phyloP scores from a whole-genome alignment of 2,113 vertebrate species.

The Otis tarda region DNA sequence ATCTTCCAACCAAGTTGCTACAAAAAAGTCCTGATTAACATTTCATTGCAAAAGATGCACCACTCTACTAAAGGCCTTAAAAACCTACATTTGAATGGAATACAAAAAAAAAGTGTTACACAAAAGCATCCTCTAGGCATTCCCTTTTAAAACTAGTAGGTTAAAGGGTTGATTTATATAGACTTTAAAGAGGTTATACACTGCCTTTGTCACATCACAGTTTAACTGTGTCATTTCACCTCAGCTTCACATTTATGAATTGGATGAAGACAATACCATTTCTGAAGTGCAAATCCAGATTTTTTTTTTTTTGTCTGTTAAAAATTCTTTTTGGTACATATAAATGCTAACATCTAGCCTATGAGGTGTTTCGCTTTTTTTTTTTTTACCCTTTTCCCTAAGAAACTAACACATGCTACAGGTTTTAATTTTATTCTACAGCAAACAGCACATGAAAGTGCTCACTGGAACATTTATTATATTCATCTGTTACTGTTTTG shows the following conservation, averaged over 20 bases:
- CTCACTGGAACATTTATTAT: neutral
- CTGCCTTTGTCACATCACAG: slow-evolving; percentile 19
- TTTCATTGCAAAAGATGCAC: slow-evolving; percentile 57
- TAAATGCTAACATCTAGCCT: slow-evolving; percentile 14
- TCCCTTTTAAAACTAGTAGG: slow-evolving; percentile 43
- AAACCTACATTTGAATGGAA: slow-evolving; percentile 72
- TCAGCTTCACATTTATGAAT: slow-evolving; percentile 19
- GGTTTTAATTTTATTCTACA: slow-evolving; percentile 24
- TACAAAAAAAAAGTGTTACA: slow-evolving; percentile 25
- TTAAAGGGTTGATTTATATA: slow-evolving; percentile 60
- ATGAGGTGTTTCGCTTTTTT: neutral
- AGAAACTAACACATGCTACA: slow-evolving; percentile 2
- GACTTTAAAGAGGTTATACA: slow-evolving; percentile 57
- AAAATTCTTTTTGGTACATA: neutral
- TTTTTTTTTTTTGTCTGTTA: neutral
- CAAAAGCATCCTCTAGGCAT: slow-evolving; percentile 47
- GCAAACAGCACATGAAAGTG: slow-evolving; percentile 26
- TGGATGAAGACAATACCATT: slow-evolving; percentile 27
- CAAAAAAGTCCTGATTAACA: slow-evolving; percentile 60
- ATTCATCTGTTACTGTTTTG: neutral
- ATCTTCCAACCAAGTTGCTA: slow-evolving; percentile 42
- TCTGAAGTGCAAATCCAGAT: slow-evolving; percentile 12
- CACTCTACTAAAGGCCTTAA: slow-evolving; percentile 40
- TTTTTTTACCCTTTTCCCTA: neutral
- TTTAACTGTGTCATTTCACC: slow-evolving; percentile 48